Conservation (phyloP, 2,888 invertebrate species). For the Tenthredo amoena region DNA sequence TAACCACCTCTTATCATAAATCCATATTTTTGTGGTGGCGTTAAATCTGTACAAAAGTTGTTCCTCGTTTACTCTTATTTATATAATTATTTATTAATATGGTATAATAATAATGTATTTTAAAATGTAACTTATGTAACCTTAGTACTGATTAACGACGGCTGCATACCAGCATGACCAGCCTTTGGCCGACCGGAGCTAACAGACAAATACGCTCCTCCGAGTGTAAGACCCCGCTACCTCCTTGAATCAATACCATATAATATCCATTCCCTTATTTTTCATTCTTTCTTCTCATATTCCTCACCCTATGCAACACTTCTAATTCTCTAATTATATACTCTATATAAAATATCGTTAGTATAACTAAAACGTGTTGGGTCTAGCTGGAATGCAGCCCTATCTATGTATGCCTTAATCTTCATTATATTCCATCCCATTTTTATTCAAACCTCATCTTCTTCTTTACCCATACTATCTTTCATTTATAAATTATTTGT, state of each 20-base stretch:
- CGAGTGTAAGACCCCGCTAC: conserved; percentile 71
- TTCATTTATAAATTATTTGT: conserved; percentile 29
- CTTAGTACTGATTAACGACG: conserved; percentile 77
- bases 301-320: conserved; percentile 69
- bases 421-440: conserved; percentile 56
- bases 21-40: conserved; percentile 59
- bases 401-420: conserved; percentile 66
- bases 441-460: conserved; percentile 46
- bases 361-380: conserved; percentile 77
- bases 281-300: conserved; percentile 35
- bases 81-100: conserved; percentile 63
- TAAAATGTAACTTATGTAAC: conserved; percentile 77
- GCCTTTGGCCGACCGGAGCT: conserved; percentile 77
- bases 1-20: not conserved
- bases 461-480: not conserved
- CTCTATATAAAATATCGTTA: conserved; percentile 78
- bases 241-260: conserved; percentile 54
- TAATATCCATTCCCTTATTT: conserved; percentile 48
- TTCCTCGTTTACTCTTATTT: conserved; percentile 67
- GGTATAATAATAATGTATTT: conserved; percentile 71
- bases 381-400: conserved; percentile 77
- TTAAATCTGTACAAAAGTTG: conserved; percentile 73
- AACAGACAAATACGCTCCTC: conserved; percentile 78
- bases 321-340: conserved; percentile 77
- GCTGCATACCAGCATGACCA: conserved; percentile 77